Evolutionary conservation across 2,888 invertebrate genomes (phyloP), one percentile per base, ranked within the genome.

Genomic region (Cosmorhoe ocellata): DNA sequence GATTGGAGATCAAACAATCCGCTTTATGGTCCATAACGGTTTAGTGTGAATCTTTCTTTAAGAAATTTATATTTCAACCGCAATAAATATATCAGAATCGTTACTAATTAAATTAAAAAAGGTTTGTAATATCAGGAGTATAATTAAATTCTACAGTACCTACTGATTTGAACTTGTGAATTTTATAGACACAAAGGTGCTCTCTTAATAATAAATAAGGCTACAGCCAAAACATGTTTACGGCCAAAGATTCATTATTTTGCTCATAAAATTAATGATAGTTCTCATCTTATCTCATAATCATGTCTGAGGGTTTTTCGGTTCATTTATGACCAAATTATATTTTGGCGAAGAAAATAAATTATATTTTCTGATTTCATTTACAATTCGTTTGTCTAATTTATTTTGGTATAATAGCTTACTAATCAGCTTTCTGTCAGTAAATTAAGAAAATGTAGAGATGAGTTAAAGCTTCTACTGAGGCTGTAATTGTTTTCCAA

Each of bases 211-310:
- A 30, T 14, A 10, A n/a, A 40, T 31, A 31, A 31, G 30, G 40
- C 11, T 22, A 40, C 39, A 46, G 27, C 33, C 32, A 46, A 46
- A 39, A 27, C 3, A 18, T 14, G 7, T 10, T 26, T 26, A 46
- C 18, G 39, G 46, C 46, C 46, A 47, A 47, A 47, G 39, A 40
- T 33, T 31, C 30, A 31, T 44, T 30, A 44, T 31, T 24, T 37
- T 13, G 37, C 22, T 24, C n/a, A 13, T 38, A 31, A 34, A 12
- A 44, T 36, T 18, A 28, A 30, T 30, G 14, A 33, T 41, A 34
- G 10, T 7, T 33, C 12, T 43, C 10, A 27, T 10, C 30, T 31
- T 31, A 11, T 18, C 10, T 30, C 30, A 22, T 12, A 10, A 40
- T 18, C 6, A 18, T 22, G 13, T 24, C 32, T 13, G 13, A 2